phyloP scores from a whole-genome alignment of 2,113 vertebrate genomes.

The Mobula hypostoma region DNA sequence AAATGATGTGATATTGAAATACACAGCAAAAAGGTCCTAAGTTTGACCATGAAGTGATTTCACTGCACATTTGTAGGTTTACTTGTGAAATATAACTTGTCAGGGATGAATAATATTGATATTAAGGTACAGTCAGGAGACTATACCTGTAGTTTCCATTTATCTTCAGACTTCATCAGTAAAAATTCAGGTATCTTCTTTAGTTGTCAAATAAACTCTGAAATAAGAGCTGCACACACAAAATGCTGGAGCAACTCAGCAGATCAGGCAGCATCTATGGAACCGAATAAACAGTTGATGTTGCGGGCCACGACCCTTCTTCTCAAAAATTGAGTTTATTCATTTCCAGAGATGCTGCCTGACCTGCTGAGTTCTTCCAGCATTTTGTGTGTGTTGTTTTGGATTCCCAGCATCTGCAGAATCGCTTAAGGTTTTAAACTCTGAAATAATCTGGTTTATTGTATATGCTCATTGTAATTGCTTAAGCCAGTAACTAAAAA shows the following conservation, averaged over 20 bases:
- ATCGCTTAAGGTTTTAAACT: neutral
- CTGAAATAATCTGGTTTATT: neutral
- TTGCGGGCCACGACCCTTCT: too few species aligned
- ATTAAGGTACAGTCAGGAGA: neutral
- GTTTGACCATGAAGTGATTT: neutral
- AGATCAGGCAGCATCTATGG: too few species aligned
- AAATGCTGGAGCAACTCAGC: too few species aligned
- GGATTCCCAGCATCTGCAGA: too few species aligned
- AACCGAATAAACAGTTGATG: too few species aligned
- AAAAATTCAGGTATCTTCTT: neutral
- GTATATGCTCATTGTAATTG: neutral
- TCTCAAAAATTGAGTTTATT: too few species aligned
- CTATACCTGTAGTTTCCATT: neutral
- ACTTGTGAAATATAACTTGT: neutral
- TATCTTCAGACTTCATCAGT: neutral
- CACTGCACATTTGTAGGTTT: neutral
- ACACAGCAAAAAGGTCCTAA: neutral
- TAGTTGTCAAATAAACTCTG: neutral
- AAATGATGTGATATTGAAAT: neutral
- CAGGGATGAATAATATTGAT: constrained; percentile 18
- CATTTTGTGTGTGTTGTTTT: too few species aligned
- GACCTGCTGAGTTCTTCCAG: too few species aligned
- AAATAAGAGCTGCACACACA: too few species aligned
- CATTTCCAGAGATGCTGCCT: too few species aligned
- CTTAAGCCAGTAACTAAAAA: neutral